Percentiles rank a stretch among this genome's conserved stretches.
Evolutionary conservation across 2,797 vertebrate genomes (phyloP).

Genomic region (Bovichtus variegatus): DNA sequence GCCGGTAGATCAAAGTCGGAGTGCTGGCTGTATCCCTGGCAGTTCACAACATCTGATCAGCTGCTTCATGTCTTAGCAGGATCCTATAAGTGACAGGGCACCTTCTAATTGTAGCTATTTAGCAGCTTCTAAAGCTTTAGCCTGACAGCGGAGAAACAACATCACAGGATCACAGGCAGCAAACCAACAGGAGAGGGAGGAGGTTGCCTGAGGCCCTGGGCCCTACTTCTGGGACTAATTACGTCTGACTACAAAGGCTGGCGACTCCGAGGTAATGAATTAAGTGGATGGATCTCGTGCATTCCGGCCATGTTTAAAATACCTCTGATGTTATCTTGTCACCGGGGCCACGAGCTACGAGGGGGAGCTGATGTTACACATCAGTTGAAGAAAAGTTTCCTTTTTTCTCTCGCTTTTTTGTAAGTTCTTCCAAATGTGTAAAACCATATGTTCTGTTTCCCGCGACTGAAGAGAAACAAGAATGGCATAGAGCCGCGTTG

Average conservation of each 20-base stretch:
- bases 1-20: not conserved
- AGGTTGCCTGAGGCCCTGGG: constrained; percentile 11
- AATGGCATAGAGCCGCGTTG: not conserved
- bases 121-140: constrained; percentile 45
- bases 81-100: constrained; percentile 12
- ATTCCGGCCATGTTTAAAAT: constrained; percentile 77
- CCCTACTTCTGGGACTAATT: constrained; percentile 74
- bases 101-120: constrained; percentile 44
- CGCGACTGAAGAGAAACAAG: not conserved
- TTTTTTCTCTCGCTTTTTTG: not conserved
- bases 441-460: not conserved
- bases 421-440: not conserved
- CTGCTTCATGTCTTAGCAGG: constrained; percentile 24
- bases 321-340: constrained; percentile 72
- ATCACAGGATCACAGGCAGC: constrained; percentile 45
- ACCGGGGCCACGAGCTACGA: constrained; percentile 13
- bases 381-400: not conserved
- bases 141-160: constrained; percentile 41
- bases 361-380: constrained; percentile 33
- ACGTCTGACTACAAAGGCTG: constrained; percentile 67
- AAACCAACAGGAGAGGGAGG: constrained; percentile 45
- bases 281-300: constrained; percentile 57
- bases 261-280: constrained; percentile 68
- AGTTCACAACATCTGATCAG: constrained; percentile 30
- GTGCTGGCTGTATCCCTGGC: accelerated